Evolutionary conservation across 37 sponge, comb jelly and placozoan genomes (phyloP), one percentile per base, ranked within the genome.

Genomic region (Geodia barretti): DNA sequence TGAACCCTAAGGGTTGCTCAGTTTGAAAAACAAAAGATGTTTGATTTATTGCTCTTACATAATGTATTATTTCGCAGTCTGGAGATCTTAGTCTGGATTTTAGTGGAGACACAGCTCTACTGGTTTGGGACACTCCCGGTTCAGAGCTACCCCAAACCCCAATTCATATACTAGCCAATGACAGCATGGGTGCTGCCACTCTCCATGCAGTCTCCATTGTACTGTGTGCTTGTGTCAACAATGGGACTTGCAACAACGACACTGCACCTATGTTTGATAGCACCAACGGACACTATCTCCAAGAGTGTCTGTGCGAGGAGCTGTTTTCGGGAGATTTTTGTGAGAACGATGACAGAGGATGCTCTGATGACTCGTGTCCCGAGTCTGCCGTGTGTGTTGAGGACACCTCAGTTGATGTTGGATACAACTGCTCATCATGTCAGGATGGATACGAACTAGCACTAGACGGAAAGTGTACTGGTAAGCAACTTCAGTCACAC

Each of bases 181-280:
- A 87, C 73, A 25, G 26, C 24, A 74, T 38, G 21, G 79, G 67
- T 39, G 81, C 60, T 1, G 19, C 47, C 11, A 33, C 77, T 9
- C 1, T 25, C 19, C 35, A 60, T 40, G 60, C 43, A 1, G 34
- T 81, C 47, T 87, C 88, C 26, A 63, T 87, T 19, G 63, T 81
- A 8, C 81, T 87, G 9, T 87, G 88, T 41, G 61, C 25, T 1
- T 87, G 88, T 80, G 36, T 21, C 7, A 87, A 80, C 39, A 66
- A 66, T 68, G 82, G 81, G 7, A 74, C 30, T 11, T 87, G 88
- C 62, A 20, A 35, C 25, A 26, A 38, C 3, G 68, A n/a, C 40
- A 66, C 37, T 32, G 11, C 69, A 36, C 63, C 28, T 17, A 61
- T 61, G 41, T 21, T 73, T 30, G 38, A 29, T 17, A 65, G 8